A percentile compares a stretch with the other conserved stretches of the same genome.
Evolutionary conservation across 2,797 vertebrate genomes (phyloP).

Genomic region (Gymnodraco acuticeps): DNA sequence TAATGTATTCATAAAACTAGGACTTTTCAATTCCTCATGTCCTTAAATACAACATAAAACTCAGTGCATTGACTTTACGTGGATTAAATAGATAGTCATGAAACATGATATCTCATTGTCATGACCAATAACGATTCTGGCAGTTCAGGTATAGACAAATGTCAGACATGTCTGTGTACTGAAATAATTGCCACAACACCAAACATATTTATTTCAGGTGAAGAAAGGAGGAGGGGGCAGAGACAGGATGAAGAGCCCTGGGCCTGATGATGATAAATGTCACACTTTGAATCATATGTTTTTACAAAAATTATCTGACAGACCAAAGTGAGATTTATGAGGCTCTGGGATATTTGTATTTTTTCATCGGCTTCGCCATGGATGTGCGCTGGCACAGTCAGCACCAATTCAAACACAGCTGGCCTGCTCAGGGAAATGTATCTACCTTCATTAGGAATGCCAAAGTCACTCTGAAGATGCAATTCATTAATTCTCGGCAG

Average conservation of each 20-base stretch:
- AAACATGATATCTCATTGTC: slow-evolving; percentile 22
- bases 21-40: neutral
- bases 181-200: slow-evolving; percentile 54
- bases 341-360: slow-evolving; percentile 67
- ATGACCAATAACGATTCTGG: slow-evolving; percentile 24
- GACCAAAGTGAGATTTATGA: slow-evolving; percentile 83
- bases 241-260: slow-evolving; percentile 54
- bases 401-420: slow-evolving; percentile 83
- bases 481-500: slow-evolving; percentile 85
- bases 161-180: slow-evolving; percentile 50
- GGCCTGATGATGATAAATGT: slow-evolving; percentile 83
- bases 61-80: neutral
- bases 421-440: slow-evolving; percentile 79
- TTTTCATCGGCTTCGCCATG: slow-evolving; percentile 51
- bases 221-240: slow-evolving; percentile 32
- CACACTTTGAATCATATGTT: slow-evolving; percentile 85
- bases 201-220: slow-evolving; percentile 63
- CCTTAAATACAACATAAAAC: neutral
- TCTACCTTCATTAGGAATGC: slow-evolving; percentile 85
- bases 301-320: slow-evolving; percentile 84
- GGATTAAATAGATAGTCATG: slow-evolving; percentile 19
- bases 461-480: slow-evolving; percentile 87
- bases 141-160: slow-evolving; percentile 39
- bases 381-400: slow-evolving; percentile 76
- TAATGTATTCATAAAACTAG: neutral